A percentile compares a stretch with the other conserved stretches of the same genome.
phyloP scores from a whole-genome alignment of 2,797 vertebrate genomes.

The Sylvilagus floridanus region DNA sequence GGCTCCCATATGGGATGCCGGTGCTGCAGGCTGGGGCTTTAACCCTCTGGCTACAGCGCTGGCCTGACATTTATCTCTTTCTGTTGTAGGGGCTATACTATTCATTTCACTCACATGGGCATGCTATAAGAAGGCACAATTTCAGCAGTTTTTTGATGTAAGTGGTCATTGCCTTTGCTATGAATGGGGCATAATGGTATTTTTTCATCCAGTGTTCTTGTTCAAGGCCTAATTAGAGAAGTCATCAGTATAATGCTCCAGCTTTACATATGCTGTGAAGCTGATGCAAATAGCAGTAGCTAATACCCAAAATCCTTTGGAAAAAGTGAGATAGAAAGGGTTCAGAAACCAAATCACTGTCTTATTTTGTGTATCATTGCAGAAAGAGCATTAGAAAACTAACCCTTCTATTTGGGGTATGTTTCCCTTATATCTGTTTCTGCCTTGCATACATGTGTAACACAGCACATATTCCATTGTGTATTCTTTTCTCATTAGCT shows the following conservation, averaged over 20 bases:
- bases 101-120: neutral
- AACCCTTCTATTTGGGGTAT: neutral
- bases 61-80: no score
- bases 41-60: no score
- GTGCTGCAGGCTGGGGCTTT: no score
- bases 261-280: neutral
- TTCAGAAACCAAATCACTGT: neutral
- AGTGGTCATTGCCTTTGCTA: neutral
- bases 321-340: neutral
- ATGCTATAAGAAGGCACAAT: neutral
- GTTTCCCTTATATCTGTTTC: slow-evolving; percentile 22
- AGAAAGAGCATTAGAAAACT: neutral
- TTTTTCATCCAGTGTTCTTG: neutral
- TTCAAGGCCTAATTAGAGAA: slow-evolving; percentile 18
- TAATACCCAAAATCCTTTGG: neutral
- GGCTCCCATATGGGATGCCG: no score
- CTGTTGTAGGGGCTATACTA: neutral
- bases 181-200: neutral
- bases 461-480: neutral
- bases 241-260: neutral
- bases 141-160: neutral
- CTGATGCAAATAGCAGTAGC: neutral
- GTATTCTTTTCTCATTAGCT: neutral
- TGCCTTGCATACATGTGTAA: neutral
- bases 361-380: neutral